Base-by-base conservation (phyloP, 2,113 vertebrate genomes). In the Dicaeum eximium region DNA sequence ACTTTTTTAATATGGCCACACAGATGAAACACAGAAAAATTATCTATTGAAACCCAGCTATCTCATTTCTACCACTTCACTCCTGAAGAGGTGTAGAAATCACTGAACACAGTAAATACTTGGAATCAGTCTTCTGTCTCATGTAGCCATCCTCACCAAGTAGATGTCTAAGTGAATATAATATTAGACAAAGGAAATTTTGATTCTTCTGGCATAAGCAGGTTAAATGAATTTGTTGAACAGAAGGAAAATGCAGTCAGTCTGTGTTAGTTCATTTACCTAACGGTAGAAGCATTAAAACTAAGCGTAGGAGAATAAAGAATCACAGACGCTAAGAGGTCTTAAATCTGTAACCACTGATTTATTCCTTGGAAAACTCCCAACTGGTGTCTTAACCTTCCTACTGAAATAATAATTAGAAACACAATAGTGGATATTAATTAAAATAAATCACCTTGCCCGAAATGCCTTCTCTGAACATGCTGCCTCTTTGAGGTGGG, bases 331-430 rank as follows among this genome's bases (percentile, higher is more conserved):
- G 62, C 47, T 77, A 86, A 83, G 61, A 91, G 58, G 28, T 30
- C 35, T 95, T 95, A 93, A 90, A 93, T 60, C 78, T 92, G 74
- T 88, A 93, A 60, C 33, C 24, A 60, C 35, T 78, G 87, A 94
- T 92, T 90, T 82, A 80, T 95, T 82, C 74, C 47, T 54, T 90
- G 85, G 85, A 82, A 88, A 86, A 60, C 42, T 91, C 74, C 58
- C 67, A 93, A 37, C 13, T 10, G 2, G 28, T 80, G 42, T 69
- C 78, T 60, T 80, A 73, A 56, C 21, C 44, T 94, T 91, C 48
- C 71, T 88, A 48, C 40, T 73, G 60, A 88, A 90, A 91, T 66
- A 73, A 57, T 66, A 82, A 93, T 93, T 82, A 77, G 85, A 92
- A 82, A 1, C 14, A 70, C 16, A 74, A 7, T 66, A 2, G 44